These are phyloP conservation scores for Odontothrips loti DNA, from an alignment of 2,888 invertebrate genomes.

Conservation along the genomic window DNA sequence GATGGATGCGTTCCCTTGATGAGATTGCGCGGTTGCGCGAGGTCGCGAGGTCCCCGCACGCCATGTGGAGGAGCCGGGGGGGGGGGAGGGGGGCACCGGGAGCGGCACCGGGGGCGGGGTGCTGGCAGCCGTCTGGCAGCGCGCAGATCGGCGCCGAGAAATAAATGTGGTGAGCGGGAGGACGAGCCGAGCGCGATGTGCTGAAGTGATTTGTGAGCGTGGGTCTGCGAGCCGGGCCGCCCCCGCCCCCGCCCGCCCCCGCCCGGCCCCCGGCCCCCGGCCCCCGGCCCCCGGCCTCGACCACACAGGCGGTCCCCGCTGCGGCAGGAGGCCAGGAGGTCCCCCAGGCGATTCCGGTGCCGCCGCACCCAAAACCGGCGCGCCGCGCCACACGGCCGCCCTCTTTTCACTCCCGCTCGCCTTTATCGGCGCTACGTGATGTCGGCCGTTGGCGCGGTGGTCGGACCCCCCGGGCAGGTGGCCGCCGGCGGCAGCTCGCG, in stretches of 20 bases:
- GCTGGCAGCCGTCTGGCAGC: not conserved
- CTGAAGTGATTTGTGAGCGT: constrained; percentile 6
- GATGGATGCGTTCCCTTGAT: no score
- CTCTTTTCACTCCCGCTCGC: no score
- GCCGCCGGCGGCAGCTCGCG: no score
- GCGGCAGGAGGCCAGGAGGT: no score
- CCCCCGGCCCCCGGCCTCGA: no score
- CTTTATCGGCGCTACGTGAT: no score
- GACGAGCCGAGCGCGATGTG: not conserved
- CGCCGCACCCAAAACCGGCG: no score
- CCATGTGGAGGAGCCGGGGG: not conserved
- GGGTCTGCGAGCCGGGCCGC: not conserved
- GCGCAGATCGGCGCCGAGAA: not conserved
- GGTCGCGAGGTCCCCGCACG: not conserved
- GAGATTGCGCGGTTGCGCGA: not conserved
- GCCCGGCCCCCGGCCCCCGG: not conserved
- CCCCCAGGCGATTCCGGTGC: no score
- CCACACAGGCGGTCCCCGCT: no score
- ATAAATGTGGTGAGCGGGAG: not conserved
- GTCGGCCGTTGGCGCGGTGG: no score
- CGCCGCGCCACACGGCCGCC: no score
- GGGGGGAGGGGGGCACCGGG: not conserved
- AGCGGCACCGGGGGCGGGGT: not conserved
- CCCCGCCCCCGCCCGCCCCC: not conserved
- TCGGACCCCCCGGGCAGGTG: no score